A percentile compares a stretch with the other conserved stretches of the same genome.
Conservation (phyloP, 2,113 vertebrate species). For the Melospiza melodia region DNA sequence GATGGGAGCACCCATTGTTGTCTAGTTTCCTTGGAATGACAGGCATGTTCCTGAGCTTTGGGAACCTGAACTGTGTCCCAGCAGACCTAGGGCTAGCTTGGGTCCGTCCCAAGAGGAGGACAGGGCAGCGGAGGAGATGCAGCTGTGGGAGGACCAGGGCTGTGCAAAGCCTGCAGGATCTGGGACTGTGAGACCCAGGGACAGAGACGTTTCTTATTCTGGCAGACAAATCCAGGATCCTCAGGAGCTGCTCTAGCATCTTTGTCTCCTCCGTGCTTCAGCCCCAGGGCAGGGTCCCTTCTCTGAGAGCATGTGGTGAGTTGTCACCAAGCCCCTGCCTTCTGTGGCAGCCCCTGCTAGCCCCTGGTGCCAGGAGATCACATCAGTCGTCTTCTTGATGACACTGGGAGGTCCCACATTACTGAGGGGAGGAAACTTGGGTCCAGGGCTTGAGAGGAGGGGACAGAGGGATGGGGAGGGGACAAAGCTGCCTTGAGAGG, state of each 20-base stretch:
- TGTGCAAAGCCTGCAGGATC: background rate
- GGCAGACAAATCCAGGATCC: background rate
- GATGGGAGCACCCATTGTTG: background rate
- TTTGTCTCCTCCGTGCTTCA: background rate
- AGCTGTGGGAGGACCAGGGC: background rate
- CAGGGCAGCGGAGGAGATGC: background rate
- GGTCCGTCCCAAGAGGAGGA: background rate
- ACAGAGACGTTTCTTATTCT: background rate
- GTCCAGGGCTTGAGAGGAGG: background rate
- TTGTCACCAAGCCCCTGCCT: background rate
- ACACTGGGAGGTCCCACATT: background rate
- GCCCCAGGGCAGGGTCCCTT: background rate
- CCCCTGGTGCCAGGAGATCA: background rate
- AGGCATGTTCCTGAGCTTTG: background rate
- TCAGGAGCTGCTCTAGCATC: background rate
- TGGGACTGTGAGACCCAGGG: background rate
- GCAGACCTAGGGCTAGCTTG: background rate
- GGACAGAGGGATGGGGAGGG: background rate
- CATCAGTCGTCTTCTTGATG: background rate
- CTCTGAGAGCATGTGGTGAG: background rate
- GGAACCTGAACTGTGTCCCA: background rate
- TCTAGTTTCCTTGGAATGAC: background rate
- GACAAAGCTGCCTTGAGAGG: background rate
- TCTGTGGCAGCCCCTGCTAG: background rate
- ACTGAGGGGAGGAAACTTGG: background rate